Evolutionary conservation across 2,797 vertebrate genomes (phyloP).

Genomic region (Sebastes vulpes): DNA sequence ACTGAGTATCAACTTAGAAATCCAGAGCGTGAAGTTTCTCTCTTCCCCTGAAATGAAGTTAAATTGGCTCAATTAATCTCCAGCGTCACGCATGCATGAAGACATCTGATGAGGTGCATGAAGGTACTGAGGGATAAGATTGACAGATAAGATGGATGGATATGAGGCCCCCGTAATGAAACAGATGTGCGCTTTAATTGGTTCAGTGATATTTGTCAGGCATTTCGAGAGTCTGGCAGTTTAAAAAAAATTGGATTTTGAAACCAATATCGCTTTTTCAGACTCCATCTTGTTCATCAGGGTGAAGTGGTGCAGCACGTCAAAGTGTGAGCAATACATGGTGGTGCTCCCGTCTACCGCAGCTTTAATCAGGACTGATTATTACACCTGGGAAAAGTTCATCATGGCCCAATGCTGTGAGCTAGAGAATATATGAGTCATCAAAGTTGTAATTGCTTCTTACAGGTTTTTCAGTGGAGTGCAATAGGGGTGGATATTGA

Average conservation of each 20-base stretch:
- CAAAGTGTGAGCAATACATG: slow-evolving; percentile 34
- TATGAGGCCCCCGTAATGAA: slow-evolving; percentile 78
- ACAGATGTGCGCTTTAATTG: slow-evolving; percentile 86
- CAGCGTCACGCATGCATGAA: slow-evolving; percentile 45
- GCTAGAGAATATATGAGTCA: slow-evolving; percentile 12
- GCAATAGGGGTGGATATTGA: not conserved
- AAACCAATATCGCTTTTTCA: slow-evolving; percentile 68
- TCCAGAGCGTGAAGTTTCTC: slow-evolving; percentile 19
- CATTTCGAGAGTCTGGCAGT: slow-evolving; percentile 63
- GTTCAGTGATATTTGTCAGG: slow-evolving; percentile 75
- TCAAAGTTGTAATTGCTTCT: slow-evolving; percentile 1
- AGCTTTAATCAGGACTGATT: slow-evolving; percentile 57
- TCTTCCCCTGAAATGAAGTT: slow-evolving; percentile 42
- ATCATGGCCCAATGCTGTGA: slow-evolving; percentile 16
- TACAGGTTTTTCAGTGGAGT: not conserved
- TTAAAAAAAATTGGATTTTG: slow-evolving; percentile 56
- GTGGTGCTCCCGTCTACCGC: not conserved
- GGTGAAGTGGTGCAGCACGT: slow-evolving; percentile 48
- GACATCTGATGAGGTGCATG: slow-evolving; percentile 55
- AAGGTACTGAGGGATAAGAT: slow-evolving; percentile 53
- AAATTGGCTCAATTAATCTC: slow-evolving; percentile 73
- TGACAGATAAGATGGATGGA: slow-evolving; percentile 83
- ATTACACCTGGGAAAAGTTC: slow-evolving; percentile 42
- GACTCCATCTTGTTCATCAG: slow-evolving; percentile 44
- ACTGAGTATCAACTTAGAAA: slow-evolving; percentile 25